phyloP scores from a whole-genome alignment of 2,113 vertebrate species.

The Indicator indicator region DNA sequence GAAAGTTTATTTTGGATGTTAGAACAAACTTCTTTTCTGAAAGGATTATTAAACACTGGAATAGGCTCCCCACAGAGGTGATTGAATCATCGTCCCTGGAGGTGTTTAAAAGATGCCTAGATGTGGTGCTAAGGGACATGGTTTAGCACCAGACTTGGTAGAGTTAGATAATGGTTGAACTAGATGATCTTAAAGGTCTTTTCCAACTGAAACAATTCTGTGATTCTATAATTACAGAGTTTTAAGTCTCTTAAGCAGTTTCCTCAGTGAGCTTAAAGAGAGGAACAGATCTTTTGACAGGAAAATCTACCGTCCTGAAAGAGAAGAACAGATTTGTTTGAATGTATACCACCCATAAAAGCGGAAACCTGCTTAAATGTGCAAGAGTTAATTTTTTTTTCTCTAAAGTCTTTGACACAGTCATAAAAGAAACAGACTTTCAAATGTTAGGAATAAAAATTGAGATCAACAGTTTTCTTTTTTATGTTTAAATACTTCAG shows the following conservation, averaged over 20 bases:
- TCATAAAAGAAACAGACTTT: constrained; percentile 74
- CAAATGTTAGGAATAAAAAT: constrained; percentile 61
- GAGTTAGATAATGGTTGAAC: no score
- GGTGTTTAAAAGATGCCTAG: no score
- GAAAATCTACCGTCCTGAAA: constrained; percentile 60
- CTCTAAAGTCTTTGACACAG: constrained; percentile 58
- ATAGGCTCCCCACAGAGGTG: no score
- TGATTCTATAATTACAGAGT: not conserved
- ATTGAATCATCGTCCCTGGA: no score
- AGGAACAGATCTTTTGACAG: constrained; percentile 69
- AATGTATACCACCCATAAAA: constrained; percentile 42
- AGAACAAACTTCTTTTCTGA: no score
- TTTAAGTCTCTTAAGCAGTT: not conserved
- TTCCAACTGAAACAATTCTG: no score
- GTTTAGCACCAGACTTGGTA: no score
- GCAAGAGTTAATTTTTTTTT: constrained; percentile 52
- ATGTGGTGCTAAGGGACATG: no score
- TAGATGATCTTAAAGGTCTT: no score
- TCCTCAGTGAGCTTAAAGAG: constrained; percentile 45
- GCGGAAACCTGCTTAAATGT: constrained; percentile 52
- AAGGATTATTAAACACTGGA: no score
- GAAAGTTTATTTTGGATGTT: no score
- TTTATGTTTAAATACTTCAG: constrained; percentile 53
- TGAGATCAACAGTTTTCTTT: constrained; percentile 65
- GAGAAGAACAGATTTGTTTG: constrained; percentile 77